phyloP scores from a whole-genome alignment of 2,113 vertebrate species.

The Macaca fascicularis region T2T-MFA8v1.1 NC_088388.1:35215501-35216000 shows the following conservation, averaged over 20 bases:
- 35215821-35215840: neutral
- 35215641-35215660: constrained; percentile 29
- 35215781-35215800: neutral
- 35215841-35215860: neutral
- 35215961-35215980: neutral
- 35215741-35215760: neutral
- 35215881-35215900: constrained; percentile 28
- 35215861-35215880: neutral
- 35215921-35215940: neutral
- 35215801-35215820: neutral
- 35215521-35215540: neutral
- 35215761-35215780: neutral
- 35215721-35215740: neutral
- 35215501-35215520: neutral
- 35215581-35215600: neutral
- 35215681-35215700: neutral
- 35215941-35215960: neutral
- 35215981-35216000: neutral
- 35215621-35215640: neutral
- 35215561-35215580: neutral
- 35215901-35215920: constrained; percentile 81
- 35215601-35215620: neutral
- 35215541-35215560: neutral
- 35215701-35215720: neutral
- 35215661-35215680: neutral